Conservation (phyloP, 2,113 vertebrate species). For the Ivindomyrus marchei region DNA sequence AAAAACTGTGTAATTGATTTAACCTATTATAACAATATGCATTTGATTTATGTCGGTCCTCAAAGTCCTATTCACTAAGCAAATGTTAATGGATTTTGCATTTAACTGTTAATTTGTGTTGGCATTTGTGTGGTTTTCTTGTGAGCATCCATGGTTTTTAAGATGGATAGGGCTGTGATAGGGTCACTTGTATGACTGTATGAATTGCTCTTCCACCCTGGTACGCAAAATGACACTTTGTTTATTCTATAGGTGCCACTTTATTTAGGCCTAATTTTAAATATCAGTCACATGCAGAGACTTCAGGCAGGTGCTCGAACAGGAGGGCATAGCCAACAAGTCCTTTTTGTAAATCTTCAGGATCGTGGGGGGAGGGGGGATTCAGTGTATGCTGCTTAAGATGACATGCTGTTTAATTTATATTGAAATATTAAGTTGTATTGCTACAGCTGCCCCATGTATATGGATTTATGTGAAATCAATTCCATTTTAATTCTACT, state of each 20-base stretch:
- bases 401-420: neutral
- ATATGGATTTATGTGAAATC: neutral
- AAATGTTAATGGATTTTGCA: neutral
- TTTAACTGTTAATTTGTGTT: neutral
- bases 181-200: neutral
- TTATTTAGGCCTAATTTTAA: neutral
- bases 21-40: no score
- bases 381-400: neutral
- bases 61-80: no score
- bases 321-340: neutral
- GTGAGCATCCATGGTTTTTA: neutral
- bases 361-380: neutral
- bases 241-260: neutral
- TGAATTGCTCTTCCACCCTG: neutral
- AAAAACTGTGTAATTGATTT: no score
- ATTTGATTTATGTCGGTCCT: no score
- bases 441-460: neutral
- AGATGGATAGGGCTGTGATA: neutral
- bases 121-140: neutral
- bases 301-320: neutral
- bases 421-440: neutral
- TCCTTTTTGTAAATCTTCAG: neutral
- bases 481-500: neutral
- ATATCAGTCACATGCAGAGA: neutral
- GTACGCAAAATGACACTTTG: neutral